Conservation (phyloP, 2,113 vertebrate species). For the Spea bombifrons region DNA sequence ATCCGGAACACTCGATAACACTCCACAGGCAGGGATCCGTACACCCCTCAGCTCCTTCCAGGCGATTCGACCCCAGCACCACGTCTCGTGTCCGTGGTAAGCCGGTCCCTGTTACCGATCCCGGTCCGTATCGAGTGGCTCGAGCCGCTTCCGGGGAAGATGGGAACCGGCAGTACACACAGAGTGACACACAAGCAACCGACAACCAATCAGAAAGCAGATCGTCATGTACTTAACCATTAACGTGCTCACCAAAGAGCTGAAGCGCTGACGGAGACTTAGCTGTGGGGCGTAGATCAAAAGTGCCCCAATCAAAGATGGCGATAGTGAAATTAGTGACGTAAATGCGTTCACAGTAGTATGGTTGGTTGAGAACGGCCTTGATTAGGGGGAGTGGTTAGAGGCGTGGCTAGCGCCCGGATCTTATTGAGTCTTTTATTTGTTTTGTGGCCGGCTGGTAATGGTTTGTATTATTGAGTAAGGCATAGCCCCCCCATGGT, state of each 20-base stretch:
- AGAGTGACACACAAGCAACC: slow-evolving; percentile 34
- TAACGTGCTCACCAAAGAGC: neutral
- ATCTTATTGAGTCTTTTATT: too few species aligned
- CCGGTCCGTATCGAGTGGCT: neutral
- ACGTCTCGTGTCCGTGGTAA: neutral
- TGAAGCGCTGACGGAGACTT: slow-evolving; percentile 30
- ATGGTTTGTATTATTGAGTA: too few species aligned
- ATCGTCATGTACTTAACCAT: neutral
- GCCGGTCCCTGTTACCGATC: neutral
- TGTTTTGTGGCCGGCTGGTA: too few species aligned
- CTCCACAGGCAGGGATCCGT: neutral
- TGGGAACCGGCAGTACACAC: neutral
- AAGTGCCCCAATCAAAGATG: slow-evolving; percentile 14
- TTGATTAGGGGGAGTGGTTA: too few species aligned
- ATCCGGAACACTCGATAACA: neutral
- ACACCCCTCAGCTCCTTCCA: neutral
- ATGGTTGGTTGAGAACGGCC: too few species aligned
- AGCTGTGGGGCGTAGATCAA: neutral
- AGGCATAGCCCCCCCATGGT: too few species aligned
- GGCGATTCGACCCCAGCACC: neutral
- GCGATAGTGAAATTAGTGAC: neutral
- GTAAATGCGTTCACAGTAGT: neutral
- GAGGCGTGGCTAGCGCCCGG: too few species aligned
- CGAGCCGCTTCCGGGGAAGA: neutral
- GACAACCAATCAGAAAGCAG: slow-evolving; percentile 22